phyloP scores from a whole-genome alignment of 2,797 vertebrate species.

The Peromyscus aztecus region DNA sequence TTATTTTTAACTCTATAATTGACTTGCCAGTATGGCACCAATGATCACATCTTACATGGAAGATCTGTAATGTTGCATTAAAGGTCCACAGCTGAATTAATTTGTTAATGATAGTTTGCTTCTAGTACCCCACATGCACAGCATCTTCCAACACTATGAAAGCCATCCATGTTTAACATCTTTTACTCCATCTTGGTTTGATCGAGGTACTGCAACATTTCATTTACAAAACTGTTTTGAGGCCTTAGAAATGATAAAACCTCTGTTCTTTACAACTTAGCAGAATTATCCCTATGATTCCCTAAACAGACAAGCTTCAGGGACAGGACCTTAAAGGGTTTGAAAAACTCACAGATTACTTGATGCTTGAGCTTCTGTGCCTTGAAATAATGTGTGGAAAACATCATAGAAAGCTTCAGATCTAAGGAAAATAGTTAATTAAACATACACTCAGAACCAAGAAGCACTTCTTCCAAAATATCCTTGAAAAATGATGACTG shows the following conservation, averaged over 20 bases:
- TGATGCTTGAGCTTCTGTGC: background rate
- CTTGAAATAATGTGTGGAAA: background rate
- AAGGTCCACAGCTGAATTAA: background rate
- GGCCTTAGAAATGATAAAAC: background rate
- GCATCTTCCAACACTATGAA: background rate
- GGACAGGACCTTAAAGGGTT: background rate
- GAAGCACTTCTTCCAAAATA: constrained; percentile 39
- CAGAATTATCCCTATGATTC: background rate
- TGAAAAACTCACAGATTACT: background rate
- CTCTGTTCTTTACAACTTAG: background rate
- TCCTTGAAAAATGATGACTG: constrained; percentile 37
- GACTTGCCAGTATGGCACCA: too few relatives aligned
- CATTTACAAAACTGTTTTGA: background rate
- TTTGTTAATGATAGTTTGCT: background rate
- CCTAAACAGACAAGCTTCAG: background rate
- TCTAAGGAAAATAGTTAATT: constrained; percentile 32
- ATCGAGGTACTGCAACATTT: background rate
- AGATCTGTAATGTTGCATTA: too few relatives aligned
- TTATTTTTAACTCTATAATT: background rate
- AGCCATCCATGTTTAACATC: background rate
- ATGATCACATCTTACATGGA: background rate
- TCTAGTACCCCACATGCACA: background rate
- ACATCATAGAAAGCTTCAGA: background rate
- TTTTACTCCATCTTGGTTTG: background rate
- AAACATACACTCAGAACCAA: background rate